phyloP scores from a whole-genome alignment of 2,113 vertebrate genomes.

The Plotosus lineatus region DNA sequence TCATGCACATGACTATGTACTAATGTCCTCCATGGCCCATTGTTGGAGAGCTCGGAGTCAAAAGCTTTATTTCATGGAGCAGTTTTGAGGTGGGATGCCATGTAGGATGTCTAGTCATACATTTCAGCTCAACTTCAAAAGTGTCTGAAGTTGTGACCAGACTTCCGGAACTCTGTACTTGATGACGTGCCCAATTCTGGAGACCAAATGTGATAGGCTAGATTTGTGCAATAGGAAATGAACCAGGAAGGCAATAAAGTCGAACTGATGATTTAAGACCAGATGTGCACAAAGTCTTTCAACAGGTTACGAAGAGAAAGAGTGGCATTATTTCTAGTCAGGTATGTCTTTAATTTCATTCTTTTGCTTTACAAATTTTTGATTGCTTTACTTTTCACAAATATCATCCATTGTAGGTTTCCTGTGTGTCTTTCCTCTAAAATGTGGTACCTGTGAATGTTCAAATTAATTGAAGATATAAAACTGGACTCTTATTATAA shows the following conservation, averaged over 20 bases:
- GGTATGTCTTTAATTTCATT: constrained; percentile 10
- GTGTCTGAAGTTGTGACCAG: background rate
- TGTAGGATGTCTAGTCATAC: constrained; percentile 19
- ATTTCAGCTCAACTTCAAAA: background rate
- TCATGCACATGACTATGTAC: constrained; percentile 38
- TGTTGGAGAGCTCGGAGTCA: background rate
- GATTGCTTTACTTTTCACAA: background rate
- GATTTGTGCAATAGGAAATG: background rate
- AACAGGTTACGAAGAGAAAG: background rate
- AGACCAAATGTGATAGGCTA: too few relatives aligned
- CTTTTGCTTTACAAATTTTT: background rate
- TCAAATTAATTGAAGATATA: background rate
- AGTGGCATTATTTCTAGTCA: background rate
- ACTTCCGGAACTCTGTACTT: background rate
- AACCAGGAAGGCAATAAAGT: background rate
- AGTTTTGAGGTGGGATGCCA: constrained; percentile 34
- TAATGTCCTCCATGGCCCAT: background rate
- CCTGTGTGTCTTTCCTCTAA: background rate
- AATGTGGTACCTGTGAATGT: background rate
- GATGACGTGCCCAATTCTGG: background rate
- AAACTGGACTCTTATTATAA: background rate
- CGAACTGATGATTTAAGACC: background rate
- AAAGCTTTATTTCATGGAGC: constrained; percentile 12
- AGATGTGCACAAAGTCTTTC: background rate
- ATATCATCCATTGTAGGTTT: background rate